A percentile compares a stretch with the other conserved stretches of the same genome.
These are phyloP conservation scores for Cheilosia vulpina DNA, from an alignment of 2,888 invertebrate genomes.

Conservation along the genomic window DNA sequence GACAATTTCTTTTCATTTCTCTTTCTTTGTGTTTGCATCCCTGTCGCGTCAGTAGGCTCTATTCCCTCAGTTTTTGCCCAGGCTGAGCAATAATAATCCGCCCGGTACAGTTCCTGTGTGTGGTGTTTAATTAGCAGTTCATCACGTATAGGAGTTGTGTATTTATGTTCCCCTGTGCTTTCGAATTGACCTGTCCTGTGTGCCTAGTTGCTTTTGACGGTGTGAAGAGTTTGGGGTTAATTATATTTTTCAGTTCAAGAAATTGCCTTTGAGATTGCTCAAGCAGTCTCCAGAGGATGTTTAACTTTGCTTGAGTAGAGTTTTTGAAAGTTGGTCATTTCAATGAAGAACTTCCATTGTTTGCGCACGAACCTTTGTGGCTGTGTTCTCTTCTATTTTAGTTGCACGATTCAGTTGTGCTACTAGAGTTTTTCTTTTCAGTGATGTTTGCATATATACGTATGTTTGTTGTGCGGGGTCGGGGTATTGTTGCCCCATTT, in stretches of 20 bases:
- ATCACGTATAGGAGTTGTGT: slow-evolving; percentile 57
- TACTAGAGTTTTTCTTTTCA: slow-evolving; percentile 27
- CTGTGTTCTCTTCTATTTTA: slow-evolving; percentile 1
- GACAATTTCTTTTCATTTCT: slow-evolving; percentile 2
- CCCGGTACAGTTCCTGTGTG: slow-evolving; percentile 20
- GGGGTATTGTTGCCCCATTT: slow-evolving; percentile 26
- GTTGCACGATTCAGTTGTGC: slow-evolving; percentile 47
- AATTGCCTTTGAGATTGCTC: slow-evolving; percentile 13
- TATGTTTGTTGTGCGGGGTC: slow-evolving; percentile 2
- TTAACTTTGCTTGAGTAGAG: slow-evolving; percentile 56
- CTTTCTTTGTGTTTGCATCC: slow-evolving; percentile 1
- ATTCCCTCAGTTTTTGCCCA: neutral
- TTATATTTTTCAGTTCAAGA: neutral
- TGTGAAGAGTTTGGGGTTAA: neutral
- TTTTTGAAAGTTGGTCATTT: slow-evolving; percentile 64
- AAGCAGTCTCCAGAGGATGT: slow-evolving; percentile 43
- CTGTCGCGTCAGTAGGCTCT: neutral
- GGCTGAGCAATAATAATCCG: slow-evolving; percentile 33
- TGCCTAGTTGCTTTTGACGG: neutral
- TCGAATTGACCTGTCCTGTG: slow-evolving; percentile 17
- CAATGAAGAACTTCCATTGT: slow-evolving; percentile 29
- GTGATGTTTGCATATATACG: neutral
- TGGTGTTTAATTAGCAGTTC: slow-evolving; percentile 69
- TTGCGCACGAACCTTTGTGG: slow-evolving; percentile 19
- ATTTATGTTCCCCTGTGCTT: slow-evolving; percentile 30